phyloP scores from a whole-genome alignment of 2,113 vertebrate genomes.

The Neogobius melanostomus region DNA sequence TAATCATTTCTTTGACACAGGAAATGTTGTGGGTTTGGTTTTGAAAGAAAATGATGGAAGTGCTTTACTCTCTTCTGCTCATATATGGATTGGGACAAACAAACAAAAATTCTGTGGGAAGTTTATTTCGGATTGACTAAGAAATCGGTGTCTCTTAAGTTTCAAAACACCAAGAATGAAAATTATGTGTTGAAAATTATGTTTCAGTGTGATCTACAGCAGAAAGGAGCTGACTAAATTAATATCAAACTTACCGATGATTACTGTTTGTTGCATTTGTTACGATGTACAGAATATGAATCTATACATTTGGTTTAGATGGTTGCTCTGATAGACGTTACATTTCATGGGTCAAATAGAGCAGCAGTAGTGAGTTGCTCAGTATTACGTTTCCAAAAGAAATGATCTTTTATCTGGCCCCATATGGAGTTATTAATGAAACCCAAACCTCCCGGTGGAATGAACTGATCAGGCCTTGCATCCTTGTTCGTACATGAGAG shows the following conservation, averaged over 20 bases:
- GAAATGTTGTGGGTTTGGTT: no score
- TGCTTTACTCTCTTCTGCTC: no score
- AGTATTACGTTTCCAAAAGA: conserved; percentile 13
- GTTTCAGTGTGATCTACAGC: not conserved
- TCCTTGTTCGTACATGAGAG: conserved; percentile 59
- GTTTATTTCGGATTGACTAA: no score
- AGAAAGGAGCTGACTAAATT: not conserved
- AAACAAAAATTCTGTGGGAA: no score
- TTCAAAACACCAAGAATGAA: no score
- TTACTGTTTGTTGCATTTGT: not conserved
- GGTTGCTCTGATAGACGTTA: conserved; percentile 5
- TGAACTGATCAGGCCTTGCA: conserved; percentile 44
- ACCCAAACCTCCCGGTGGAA: conserved; percentile 44
- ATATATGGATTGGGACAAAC: no score
- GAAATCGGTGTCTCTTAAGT: no score
- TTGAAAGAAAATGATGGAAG: no score
- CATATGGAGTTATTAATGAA: conserved; percentile 54
- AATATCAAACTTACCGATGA: not conserved
- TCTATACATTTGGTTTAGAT: not conserved
- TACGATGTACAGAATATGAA: not conserved
- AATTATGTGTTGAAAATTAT: no score
- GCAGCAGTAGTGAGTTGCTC: conserved; percentile 37
- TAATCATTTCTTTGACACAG: no score
- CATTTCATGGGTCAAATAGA: conserved; percentile 46
- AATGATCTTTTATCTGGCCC: conserved; percentile 14